Conservation (phyloP, 2,113 vertebrate genomes). For the Sinocyclocheilus anshuiensis region DNA sequence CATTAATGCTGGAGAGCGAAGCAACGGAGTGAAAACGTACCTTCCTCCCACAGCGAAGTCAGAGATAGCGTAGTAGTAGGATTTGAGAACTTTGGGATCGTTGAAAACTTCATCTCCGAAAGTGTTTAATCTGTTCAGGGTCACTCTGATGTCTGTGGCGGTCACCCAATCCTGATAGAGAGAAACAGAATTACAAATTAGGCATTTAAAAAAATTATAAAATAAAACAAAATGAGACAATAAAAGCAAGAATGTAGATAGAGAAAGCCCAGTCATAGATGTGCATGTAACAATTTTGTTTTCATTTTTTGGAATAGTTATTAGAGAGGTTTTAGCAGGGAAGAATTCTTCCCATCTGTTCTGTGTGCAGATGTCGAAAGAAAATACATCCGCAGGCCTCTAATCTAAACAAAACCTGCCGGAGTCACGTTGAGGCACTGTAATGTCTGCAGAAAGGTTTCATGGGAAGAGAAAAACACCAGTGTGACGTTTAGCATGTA, state of each 20-base stretch:
- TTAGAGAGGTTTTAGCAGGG: background rate
- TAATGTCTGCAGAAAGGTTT: background rate
- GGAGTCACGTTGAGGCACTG: background rate
- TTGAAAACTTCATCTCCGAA: slow-evolving; percentile 99
- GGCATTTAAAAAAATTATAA: background rate
- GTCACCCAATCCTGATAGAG: slow-evolving; percentile 92
- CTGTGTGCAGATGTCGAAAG: slow-evolving; percentile 34
- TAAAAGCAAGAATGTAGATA: background rate
- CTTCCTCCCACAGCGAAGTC: slow-evolving; percentile 98
- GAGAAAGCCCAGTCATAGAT: background rate
- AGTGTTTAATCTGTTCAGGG: slow-evolving; percentile 94
- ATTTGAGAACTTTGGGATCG: slow-evolving; percentile 97
- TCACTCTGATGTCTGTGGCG: slow-evolving; percentile 94
- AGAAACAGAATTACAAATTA: slow-evolving; percentile 1
- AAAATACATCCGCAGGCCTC: slow-evolving; percentile 29
- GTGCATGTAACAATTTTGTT: background rate
- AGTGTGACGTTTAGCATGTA: background rate
- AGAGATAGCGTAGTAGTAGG: slow-evolving; percentile 98
- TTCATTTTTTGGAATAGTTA: background rate
- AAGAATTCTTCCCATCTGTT: slow-evolving; percentile 12
- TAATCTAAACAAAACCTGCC: slow-evolving; percentile 33
- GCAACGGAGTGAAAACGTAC: slow-evolving; percentile 70
- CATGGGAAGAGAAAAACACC: slow-evolving; percentile 7
- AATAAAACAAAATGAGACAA: background rate
- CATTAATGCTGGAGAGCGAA: background rate